phyloP scores from a whole-genome alignment of 2,113 vertebrate species.

The Taurulus bubalis region DNA sequence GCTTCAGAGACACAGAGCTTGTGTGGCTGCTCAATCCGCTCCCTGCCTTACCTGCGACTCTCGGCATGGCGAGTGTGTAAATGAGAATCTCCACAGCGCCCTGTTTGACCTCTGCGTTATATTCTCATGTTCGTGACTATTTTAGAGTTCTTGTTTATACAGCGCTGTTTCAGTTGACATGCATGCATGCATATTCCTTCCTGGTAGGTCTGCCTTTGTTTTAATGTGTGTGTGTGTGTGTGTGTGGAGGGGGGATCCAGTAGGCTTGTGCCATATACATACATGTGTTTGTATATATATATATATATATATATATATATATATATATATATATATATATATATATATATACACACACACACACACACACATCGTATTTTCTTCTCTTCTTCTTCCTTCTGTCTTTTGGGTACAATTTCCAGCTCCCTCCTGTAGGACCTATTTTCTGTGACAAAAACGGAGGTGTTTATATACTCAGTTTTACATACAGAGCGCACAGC shows the following conservation, averaged over 20 bases:
- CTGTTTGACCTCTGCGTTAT: constrained; percentile 77
- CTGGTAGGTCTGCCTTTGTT: constrained; percentile 52
- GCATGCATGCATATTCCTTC: constrained; percentile 80
- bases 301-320: neutral
- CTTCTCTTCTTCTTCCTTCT: constrained; percentile 42
- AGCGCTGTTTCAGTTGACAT: constrained; percentile 72
- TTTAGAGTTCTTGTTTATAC: constrained; percentile 83
- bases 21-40: constrained; percentile 57
- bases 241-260: constrained; percentile 16
- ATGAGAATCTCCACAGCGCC: constrained; percentile 74
- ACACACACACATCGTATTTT: too few relatives aligned
- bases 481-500: constrained; percentile 80
- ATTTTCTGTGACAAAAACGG: constrained; percentile 82
- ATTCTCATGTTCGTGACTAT: constrained; percentile 77
- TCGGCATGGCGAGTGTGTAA: constrained; percentile 64
- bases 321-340: constrained; percentile 8
- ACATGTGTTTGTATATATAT: neutral
- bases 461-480: constrained; percentile 84
- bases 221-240: constrained; percentile 32
- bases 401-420: constrained; percentile 85
- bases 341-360: neutral
- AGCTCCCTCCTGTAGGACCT: constrained; percentile 81
- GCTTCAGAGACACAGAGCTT: constrained; percentile 65
- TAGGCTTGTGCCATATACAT: constrained; percentile 38
- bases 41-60: constrained; percentile 67